Evolutionary conservation across 2,113 vertebrate genomes (phyloP), one percentile per base, ranked within the genome.

Genomic region (Casuarius casuarius): DNA sequence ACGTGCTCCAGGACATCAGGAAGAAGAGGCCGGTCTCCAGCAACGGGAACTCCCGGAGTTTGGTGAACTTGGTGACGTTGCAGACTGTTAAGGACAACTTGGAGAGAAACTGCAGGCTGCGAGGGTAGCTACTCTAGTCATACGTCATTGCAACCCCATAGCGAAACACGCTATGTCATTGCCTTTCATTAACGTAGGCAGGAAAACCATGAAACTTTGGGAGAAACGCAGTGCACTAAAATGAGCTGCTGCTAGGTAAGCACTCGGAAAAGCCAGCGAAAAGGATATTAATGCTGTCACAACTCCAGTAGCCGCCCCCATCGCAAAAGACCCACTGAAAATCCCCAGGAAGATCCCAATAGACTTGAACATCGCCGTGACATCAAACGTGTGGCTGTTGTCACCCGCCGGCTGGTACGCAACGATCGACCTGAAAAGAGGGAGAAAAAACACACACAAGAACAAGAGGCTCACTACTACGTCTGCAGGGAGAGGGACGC

Each of bases 1-100:
- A 99, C 0, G 99, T 99, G 97, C 99, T 99, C 99, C 99, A 99
- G 42, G 99, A 99, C 99, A 99, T 99, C 96, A 99, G 92, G 98
- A 99, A 99, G 96, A 99, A 99, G 74, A 99, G 96, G 12, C 99
- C 99, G 0, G 99, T 99, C 98, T 99, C 99, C 97, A 99, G 93
- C 93, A 99, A 96, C 2, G 98, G 99, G 97, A 99, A 99, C 94
- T 99, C 99, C 31, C 99, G 98, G 87, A 99, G 98, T 84, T 99
- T 99, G 62, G 99, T 99, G 97, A 99, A 99, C 91, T 99, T 99
- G 40, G 99, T 99, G 95, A 99, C 99, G 99, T 99, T 95, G 59
- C 93, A 94, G 72, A 95, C 46, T 62, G 96, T 98, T 97, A 98
- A 98, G 98, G 96, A 89, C 90, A 78, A 67, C 62, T 84, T 91